A percentile compares a stretch with the other conserved stretches of the same genome.
These are phyloP conservation scores for Carposina sasakii DNA, from an alignment of 1,140 invertebrate genomes.

Conservation along the genomic window DNA sequence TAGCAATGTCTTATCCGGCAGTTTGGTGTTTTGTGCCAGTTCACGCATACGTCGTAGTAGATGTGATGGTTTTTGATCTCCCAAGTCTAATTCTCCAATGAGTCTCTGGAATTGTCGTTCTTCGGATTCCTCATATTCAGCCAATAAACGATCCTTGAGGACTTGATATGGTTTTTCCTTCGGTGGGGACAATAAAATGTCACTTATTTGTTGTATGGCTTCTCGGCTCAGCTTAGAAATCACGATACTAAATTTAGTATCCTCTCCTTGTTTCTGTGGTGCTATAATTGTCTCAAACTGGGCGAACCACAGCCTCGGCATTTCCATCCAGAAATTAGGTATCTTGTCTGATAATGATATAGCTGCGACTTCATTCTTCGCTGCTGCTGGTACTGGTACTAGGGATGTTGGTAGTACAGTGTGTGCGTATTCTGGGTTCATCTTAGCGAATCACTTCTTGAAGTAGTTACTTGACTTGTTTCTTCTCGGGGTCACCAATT, in stretches of 20 bases:
- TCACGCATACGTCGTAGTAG: conserved; percentile 22
- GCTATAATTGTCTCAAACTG: conserved; percentile 11
- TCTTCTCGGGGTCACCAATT: too few species aligned
- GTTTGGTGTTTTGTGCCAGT: conserved; percentile 2
- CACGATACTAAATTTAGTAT: conserved; percentile 8
- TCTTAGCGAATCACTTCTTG: too few species aligned
- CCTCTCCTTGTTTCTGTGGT: conserved; percentile 13
- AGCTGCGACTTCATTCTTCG: neutral
- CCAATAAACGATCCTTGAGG: conserved; percentile 1
- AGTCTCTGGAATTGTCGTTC: conserved; percentile 20
- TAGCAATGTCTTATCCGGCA: conserved; percentile 13
- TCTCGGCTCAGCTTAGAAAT: conserved; percentile 7
- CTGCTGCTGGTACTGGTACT: neutral
- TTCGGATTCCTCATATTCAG: conserved; percentile 5
- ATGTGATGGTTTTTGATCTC: conserved; percentile 25
- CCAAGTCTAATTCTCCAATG: conserved; percentile 24
- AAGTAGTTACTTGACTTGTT: too few species aligned
- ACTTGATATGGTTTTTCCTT: neutral
- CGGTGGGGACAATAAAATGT: conserved; percentile 4
- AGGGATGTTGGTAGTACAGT: too few species aligned
- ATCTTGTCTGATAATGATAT: neutral
- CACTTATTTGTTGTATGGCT: conserved; percentile 5
- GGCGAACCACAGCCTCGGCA: conserved; percentile 11
- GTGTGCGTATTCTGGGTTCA: too few species aligned
- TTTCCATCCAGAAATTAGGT: conserved; percentile 13